Conservation (phyloP, 2,888 invertebrate genomes). For the Ctenicera cuprea region DNA sequence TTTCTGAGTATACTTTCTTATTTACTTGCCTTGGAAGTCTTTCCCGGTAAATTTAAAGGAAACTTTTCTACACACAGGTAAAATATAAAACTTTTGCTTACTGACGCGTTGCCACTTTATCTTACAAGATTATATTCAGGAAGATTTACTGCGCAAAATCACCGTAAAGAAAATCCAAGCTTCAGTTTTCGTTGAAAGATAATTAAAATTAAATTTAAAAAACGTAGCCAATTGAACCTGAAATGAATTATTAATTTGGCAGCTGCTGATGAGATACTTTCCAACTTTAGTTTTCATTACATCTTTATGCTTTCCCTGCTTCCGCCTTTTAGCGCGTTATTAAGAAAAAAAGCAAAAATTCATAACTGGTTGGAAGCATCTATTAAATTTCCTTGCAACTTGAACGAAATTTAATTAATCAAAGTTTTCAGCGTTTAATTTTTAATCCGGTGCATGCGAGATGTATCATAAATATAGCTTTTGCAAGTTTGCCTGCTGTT, state of each 20-base stretch:
- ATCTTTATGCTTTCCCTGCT: slow-evolving; percentile 24
- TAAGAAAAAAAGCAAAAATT: slow-evolving; percentile 33
- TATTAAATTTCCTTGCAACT: slow-evolving; percentile 30
- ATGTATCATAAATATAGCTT: background rate
- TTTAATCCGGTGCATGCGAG: slow-evolving; percentile 20
- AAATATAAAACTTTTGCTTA: too few relatives aligned
- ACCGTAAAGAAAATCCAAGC: background rate
- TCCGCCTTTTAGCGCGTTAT: slow-evolving; percentile 22
- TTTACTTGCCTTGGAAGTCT: too few relatives aligned
- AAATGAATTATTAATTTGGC: slow-evolving; percentile 49
- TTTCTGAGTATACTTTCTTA: too few relatives aligned
- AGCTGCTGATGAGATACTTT: slow-evolving; percentile 43
- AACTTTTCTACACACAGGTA: too few relatives aligned
- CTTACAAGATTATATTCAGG: background rate
- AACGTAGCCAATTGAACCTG: slow-evolving; percentile 45
- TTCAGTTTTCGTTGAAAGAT: background rate
- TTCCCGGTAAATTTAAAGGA: too few relatives aligned
- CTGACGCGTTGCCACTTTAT: too few relatives aligned
- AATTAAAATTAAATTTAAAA: slow-evolving; percentile 48
- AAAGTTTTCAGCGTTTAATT: slow-evolving; percentile 42
- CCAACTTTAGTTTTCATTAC: slow-evolving; percentile 40
- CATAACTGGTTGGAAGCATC: slow-evolving; percentile 28
- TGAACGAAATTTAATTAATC: slow-evolving; percentile 43
- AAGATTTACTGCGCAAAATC: slow-evolving; percentile 7
- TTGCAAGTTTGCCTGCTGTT: background rate